Evolutionary conservation across 2,797 vertebrate species (phyloP).

Genomic region (Rhabdomys pumilio): DNA sequence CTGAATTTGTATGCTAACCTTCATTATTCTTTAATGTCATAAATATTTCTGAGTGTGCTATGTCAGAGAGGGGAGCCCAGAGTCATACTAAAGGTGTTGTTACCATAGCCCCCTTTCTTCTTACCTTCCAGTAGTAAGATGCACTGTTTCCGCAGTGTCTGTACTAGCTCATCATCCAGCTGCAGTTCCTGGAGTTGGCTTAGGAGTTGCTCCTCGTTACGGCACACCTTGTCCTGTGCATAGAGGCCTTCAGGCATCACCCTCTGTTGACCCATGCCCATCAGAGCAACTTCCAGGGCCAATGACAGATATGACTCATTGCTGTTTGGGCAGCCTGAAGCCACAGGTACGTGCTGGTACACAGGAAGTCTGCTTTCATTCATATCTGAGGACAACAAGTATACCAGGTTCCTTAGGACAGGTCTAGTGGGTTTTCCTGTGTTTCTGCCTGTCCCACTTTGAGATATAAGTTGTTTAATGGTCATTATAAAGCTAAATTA

Average conservation of each 20-base stretch:
- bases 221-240: conserved; percentile 98
- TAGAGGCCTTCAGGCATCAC: conserved; percentile 99
- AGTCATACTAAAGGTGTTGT: background rate
- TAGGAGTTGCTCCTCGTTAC: conserved; percentile 98
- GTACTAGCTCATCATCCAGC: conserved; percentile 95
- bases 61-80: background rate
- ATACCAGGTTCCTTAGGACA: conserved; percentile 61
- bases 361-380: conserved; percentile 95
- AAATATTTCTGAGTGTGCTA: conserved; percentile 32
- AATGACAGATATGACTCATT: conserved; percentile 97
- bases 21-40: conserved; percentile 44
- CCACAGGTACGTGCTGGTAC: conserved; percentile 96
- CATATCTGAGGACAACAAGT: conserved; percentile 89
- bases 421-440: background rate
- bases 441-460: conserved; percentile 85
- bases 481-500: conserved; percentile 62
- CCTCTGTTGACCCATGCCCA: conserved; percentile 99
- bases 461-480: conserved; percentile 49
- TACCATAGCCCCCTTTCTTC: background rate
- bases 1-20: conserved; percentile 51
- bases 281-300: conserved; percentile 97
- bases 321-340: conserved; percentile 90
- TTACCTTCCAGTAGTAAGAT: conserved; percentile 96
- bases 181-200: conserved; percentile 96
- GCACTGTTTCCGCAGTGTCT: conserved; percentile 96